A percentile compares a stretch with the other conserved stretches of the same genome.
These are phyloP conservation scores for Lasioglossum pauxillum DNA, from an alignment of 2,888 invertebrate species.

Conservation along the genomic window DNA sequence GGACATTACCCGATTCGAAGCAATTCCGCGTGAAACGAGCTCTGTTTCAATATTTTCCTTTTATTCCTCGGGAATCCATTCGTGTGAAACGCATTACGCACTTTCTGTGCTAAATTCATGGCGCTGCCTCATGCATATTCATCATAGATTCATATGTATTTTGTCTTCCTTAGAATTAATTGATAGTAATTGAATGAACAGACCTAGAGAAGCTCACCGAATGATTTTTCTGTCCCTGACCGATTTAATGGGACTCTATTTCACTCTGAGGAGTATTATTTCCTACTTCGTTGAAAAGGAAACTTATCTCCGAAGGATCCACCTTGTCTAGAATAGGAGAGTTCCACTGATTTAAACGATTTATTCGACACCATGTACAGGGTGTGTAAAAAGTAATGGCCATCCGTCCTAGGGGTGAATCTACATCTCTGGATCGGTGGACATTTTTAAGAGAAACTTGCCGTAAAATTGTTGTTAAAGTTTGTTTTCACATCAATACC, in stretches of 20 bases:
- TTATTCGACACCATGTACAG: background rate
- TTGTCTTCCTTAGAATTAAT: background rate
- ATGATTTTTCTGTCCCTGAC: background rate
- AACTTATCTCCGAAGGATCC: background rate
- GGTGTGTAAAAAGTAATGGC: no score
- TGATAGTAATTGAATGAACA: background rate
- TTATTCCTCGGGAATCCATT: background rate
- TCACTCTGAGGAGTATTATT: background rate
- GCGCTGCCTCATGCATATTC: background rate
- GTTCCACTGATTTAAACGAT: background rate
- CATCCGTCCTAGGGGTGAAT: no score
- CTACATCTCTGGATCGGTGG: no score
- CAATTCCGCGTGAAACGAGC: constrained; percentile 29
- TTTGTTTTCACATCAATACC: no score
- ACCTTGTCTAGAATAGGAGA: background rate
- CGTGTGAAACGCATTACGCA: background rate
- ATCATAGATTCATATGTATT: background rate
- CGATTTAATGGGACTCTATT: background rate
- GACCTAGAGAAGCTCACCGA: background rate
- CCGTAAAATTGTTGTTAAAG: no score
- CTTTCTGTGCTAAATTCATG: background rate
- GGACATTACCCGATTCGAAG: background rate
- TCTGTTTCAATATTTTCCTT: background rate
- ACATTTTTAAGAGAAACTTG: no score
- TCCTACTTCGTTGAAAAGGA: background rate